A percentile compares a stretch with the other conserved stretches of the same genome.
phyloP scores from a whole-genome alignment of 2,113 vertebrate genomes.

The Gracilinanus agilis region DNA sequence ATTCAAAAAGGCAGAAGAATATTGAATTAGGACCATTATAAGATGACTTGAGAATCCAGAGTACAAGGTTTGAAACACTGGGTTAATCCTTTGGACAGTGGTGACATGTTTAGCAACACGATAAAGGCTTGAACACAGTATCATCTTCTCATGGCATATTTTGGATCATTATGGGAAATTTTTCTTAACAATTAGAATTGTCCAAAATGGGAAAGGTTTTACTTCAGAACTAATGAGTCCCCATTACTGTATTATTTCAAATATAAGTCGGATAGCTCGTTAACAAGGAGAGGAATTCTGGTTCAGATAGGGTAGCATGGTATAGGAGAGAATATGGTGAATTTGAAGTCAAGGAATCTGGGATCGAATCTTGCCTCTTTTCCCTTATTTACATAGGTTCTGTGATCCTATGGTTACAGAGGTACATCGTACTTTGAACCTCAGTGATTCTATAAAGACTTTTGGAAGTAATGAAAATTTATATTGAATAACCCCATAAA shows the following conservation, averaged over 20 bases:
- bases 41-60: background rate
- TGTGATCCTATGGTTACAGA: background rate
- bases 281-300: background rate
- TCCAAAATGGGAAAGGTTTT: background rate
- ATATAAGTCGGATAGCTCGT: background rate
- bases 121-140: background rate
- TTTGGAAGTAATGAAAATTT: background rate
- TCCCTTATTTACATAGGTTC: background rate
- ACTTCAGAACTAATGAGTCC: background rate
- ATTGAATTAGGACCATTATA: background rate
- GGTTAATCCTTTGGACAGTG: background rate
- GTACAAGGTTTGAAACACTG: background rate
- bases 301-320: background rate
- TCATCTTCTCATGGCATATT: background rate
- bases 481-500: background rate
- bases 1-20: slow-evolving; percentile 34
- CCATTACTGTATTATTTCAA: background rate
- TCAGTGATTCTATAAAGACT: background rate
- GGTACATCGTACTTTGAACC: background rate
- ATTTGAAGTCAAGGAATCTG: background rate
- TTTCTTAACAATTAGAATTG: background rate
- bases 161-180: background rate
- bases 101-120: background rate
- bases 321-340: background rate
- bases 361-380: background rate